phyloP scores from a whole-genome alignment of 1,140 invertebrate genomes.

The Drosophila virilis region DNA sequence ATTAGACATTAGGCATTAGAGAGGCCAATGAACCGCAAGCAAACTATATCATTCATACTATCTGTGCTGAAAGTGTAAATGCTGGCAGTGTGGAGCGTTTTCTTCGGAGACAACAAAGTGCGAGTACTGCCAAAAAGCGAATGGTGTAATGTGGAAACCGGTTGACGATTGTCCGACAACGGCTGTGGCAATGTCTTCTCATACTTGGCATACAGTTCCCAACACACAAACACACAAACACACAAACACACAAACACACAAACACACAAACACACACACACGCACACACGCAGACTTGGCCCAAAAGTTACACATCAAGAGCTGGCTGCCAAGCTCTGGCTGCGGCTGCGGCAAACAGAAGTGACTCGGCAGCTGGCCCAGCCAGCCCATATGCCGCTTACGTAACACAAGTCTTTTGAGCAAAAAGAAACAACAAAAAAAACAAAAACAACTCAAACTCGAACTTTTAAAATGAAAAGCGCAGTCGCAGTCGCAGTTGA shows the following conservation, averaged over 20 bases:
- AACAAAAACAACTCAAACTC: conserved; percentile 3
- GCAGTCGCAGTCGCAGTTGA: conserved; percentile 19
- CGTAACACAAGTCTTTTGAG: conserved; percentile 49
- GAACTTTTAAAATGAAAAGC: conserved; percentile 40
- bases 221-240: background rate
- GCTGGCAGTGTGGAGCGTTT: conserved; percentile 7
- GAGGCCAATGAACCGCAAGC: conserved; percentile 73
- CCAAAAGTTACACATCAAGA: conserved; percentile 65
- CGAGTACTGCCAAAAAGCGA: conserved; percentile 60
- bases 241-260: background rate
- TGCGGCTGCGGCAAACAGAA: conserved; percentile 53
- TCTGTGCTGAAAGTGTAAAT: conserved; percentile 21
- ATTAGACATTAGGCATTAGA: conserved; percentile 56
- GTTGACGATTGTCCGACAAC: conserved; percentile 49
- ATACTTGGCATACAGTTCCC: conserved; percentile 53
- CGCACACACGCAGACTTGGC: conserved; percentile 33
- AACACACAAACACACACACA: background rate
- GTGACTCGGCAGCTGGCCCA: conserved; percentile 63
- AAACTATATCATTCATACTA: conserved; percentile 72
- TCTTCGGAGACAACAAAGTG: conserved; percentile 16
- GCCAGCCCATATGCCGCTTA: conserved; percentile 51
- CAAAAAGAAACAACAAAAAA: background rate
- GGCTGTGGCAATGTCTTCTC: conserved; percentile 37
- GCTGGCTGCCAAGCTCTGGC: conserved; percentile 4
- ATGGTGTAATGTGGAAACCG: conserved; percentile 68